These are phyloP conservation scores for Oplegnathus fasciatus DNA, from an alignment of 2,113 vertebrate species.

Conservation along the genomic window DNA sequence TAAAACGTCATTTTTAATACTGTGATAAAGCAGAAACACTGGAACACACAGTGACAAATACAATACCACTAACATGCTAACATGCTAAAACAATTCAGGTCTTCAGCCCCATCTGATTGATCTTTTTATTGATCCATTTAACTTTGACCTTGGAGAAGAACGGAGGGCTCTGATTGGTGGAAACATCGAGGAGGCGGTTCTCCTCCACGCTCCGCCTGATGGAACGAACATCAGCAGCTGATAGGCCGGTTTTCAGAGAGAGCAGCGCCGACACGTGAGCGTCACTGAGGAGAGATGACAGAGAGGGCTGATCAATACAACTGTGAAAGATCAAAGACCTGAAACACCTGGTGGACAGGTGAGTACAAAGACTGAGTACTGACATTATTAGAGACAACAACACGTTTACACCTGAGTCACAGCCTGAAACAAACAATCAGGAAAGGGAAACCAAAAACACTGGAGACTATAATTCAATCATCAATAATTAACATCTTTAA, in stretches of 20 bases:
- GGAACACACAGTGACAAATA: too few species aligned
- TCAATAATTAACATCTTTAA: too few species aligned
- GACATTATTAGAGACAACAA: too few species aligned
- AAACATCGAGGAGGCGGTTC: background rate
- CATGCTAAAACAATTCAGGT: background rate
- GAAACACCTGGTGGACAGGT: background rate
- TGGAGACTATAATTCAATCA: too few species aligned
- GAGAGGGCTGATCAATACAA: background rate
- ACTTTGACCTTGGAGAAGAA: conserved; percentile 79
- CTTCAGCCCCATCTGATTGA: conserved; percentile 31
- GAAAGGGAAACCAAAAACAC: too few species aligned
- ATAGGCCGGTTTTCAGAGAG: conserved; percentile 87
- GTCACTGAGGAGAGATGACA: conserved; percentile 81
- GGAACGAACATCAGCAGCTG: conserved; percentile 75
- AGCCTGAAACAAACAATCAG: too few species aligned
- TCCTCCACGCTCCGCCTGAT: conserved; percentile 85
- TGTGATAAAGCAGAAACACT: background rate
- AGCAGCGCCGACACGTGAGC: conserved; percentile 88
- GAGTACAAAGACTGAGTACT: too few species aligned
- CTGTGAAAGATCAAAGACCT: background rate
- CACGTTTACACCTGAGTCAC: too few species aligned
- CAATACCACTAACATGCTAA: background rate
- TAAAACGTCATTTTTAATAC: background rate
- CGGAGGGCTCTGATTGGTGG: conserved; percentile 21
- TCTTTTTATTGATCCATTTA: conserved; percentile 45